Percentiles rank a stretch among this genome's conserved stretches.
Conservation (phyloP, 2,888 invertebrate genomes). For the Erannis defoliaria region DNA sequence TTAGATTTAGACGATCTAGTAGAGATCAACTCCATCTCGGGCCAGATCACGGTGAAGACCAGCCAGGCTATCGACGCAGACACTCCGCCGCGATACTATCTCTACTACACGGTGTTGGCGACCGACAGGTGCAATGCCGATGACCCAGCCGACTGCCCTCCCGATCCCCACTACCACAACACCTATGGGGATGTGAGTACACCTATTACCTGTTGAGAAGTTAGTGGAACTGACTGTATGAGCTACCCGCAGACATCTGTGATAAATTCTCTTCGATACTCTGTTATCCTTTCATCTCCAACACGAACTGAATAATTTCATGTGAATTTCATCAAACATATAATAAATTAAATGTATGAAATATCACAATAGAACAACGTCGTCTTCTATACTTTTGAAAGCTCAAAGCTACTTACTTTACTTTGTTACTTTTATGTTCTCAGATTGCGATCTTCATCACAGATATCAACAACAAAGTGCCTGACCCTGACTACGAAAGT, state of each 20-base stretch:
- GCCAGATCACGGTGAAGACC: conserved; percentile 81
- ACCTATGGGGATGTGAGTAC: conserved; percentile 73
- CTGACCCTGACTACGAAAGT: conserved; percentile 65
- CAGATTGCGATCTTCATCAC: conserved; percentile 86
- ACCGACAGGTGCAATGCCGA: conserved; percentile 76
- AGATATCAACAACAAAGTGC: conserved; percentile 88
- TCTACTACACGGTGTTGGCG: conserved; percentile 85
- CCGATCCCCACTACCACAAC: conserved; percentile 62
- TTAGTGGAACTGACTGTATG: not conserved
- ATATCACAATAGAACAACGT: too few species aligned
- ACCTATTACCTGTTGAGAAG: too few species aligned
- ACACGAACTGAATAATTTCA: too few species aligned
- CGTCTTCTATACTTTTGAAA: too few species aligned
- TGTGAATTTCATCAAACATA: too few species aligned
- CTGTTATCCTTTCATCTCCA: too few species aligned
- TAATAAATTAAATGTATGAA: too few species aligned
- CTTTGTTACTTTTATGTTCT: conserved; percentile 14
- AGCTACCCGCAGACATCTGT: too few species aligned
- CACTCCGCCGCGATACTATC: conserved; percentile 69
- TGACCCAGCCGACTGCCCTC: conserved; percentile 61
- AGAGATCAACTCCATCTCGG: conserved; percentile 78
- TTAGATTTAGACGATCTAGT: conserved; percentile 74
- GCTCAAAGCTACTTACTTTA: too few species aligned
- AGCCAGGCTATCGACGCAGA: conserved; percentile 85
- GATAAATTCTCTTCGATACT: too few species aligned